phyloP scores from a whole-genome alignment of 2,888 invertebrate genomes.

The Lasiommata megera region DNA sequence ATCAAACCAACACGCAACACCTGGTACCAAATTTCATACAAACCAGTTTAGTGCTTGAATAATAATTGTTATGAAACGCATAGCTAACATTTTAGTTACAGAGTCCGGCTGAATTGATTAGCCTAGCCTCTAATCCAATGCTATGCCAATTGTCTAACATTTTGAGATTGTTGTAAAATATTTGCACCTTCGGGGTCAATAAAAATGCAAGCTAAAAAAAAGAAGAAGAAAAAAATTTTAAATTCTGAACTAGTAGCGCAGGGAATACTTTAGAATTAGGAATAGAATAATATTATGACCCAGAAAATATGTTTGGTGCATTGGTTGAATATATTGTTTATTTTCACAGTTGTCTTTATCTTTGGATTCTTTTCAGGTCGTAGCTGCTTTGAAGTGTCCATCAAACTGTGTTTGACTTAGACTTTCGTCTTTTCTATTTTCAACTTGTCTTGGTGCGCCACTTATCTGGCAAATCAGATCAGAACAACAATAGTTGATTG shows the following conservation, averaged over 20 bases:
- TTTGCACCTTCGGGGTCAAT: not conserved
- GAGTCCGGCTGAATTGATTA: conserved; percentile 30
- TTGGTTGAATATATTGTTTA: not conserved
- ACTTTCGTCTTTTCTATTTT: conserved; percentile 10
- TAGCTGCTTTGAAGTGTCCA: conserved; percentile 6
- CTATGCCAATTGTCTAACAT: conserved; percentile 14
- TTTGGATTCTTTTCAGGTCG: not conserved
- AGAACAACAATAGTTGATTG: conserved; percentile 2
- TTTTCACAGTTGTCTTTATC: not conserved
- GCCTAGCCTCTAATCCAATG: conserved; percentile 22
- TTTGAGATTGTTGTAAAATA: not conserved
- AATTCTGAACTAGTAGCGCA: too few species aligned
- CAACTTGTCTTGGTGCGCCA: conserved; percentile 2
- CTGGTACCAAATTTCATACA: conserved; percentile 31
- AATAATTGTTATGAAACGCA: conserved; percentile 37
- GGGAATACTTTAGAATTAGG: too few species aligned
- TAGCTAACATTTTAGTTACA: conserved; percentile 30
- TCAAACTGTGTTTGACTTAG: not conserved
- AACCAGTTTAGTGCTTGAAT: conserved; percentile 34
- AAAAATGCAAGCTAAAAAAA: not conserved
- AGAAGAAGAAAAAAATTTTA: not conserved
- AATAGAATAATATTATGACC: too few species aligned
- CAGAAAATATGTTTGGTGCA: too few species aligned
- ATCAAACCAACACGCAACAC: conserved; percentile 28
- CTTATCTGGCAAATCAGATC: conserved; percentile 2